Conservation (phyloP, 2,888 invertebrate species). For the Drosophila neotestacea region DNA sequence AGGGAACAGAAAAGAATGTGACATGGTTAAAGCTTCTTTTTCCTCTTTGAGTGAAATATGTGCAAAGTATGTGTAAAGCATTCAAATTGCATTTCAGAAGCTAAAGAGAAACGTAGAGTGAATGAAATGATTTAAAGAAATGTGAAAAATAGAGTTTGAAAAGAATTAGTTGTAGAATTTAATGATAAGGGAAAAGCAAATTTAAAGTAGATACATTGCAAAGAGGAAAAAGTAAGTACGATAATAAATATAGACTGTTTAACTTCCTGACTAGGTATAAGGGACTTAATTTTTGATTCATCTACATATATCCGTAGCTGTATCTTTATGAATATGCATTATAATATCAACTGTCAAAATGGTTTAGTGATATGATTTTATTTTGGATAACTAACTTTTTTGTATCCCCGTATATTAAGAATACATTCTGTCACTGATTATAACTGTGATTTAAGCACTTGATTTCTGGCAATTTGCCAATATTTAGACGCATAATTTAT, state of each 20-base stretch:
- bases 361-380: too few species aligned
- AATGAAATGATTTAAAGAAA: not conserved
- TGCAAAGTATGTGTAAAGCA: slow-evolving; percentile 1
- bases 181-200: too few species aligned
- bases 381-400: too few species aligned
- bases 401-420: not conserved
- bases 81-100: slow-evolving; percentile 1
- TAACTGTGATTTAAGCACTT: slow-evolving; percentile 47
- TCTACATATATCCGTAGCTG: too few species aligned
- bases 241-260: not conserved
- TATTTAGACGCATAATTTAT: slow-evolving; percentile 62
- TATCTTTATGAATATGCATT: too few species aligned
- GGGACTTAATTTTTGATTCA: too few species aligned
- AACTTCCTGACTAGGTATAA: not conserved
- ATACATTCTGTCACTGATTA: slow-evolving; percentile 37
- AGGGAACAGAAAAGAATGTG: not conserved
- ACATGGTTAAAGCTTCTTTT: slow-evolving; percentile 3
- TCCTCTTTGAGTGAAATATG: not conserved
- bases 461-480: slow-evolving; percentile 58
- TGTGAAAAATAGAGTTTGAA: not conserved
- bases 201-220: too few species aligned
- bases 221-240: too few species aligned
- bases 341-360: too few species aligned
- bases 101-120: not conserved
- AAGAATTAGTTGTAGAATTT: too few species aligned